phyloP scores from a whole-genome alignment of 2,113 vertebrate genomes.

The Gallinago jamesoni region DNA sequence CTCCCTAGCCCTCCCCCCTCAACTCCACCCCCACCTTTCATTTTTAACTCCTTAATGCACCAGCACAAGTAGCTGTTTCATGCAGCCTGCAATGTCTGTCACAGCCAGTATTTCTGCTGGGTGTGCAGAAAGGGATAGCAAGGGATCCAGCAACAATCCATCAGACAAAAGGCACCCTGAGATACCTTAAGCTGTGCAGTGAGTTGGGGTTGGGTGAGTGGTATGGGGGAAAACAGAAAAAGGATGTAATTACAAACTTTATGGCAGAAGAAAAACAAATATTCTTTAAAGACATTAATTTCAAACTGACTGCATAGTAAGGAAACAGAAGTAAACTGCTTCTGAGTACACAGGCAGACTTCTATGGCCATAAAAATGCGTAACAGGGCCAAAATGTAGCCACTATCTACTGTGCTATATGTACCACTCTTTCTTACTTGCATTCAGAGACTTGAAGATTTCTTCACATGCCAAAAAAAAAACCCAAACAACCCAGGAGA shows the following conservation, averaged over 20 bases:
- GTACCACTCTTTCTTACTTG: background rate
- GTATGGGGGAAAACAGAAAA: background rate
- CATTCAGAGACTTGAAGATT: background rate
- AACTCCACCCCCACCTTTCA: background rate
- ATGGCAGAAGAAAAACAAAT: background rate
- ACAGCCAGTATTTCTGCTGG: background rate
- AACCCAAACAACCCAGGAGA: background rate
- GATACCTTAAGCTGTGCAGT: background rate
- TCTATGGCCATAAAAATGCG: background rate
- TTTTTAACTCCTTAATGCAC: slow-evolving; percentile 1
- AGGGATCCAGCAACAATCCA: background rate
- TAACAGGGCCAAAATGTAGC: background rate
- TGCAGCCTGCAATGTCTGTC: background rate
- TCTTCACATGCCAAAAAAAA: background rate
- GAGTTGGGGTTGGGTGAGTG: background rate
- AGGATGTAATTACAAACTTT: background rate
- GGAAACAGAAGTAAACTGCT: background rate
- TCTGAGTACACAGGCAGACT: background rate
- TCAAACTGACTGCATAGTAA: background rate
- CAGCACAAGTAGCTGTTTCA: background rate
- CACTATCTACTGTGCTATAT: background rate
- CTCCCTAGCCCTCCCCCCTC: background rate
- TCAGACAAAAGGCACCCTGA: background rate
- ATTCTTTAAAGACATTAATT: background rate
- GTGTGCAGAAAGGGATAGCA: background rate